Percentiles rank a stretch among this genome's conserved stretches.
phyloP scores from a whole-genome alignment of 2,797 vertebrate species.

The Carapus acus region DNA sequence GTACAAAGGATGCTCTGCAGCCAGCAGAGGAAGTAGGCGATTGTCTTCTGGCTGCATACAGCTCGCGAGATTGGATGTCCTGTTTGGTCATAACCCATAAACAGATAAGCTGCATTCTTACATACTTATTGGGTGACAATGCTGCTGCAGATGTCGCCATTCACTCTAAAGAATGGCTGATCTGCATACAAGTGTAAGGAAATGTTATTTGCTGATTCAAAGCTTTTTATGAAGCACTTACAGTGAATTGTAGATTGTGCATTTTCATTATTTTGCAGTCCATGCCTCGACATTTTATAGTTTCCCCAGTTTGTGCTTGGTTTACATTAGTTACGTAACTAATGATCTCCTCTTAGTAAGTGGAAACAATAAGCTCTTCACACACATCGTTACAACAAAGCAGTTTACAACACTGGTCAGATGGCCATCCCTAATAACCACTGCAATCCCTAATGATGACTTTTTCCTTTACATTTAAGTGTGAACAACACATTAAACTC shows the following conservation, averaged over 20 bases:
- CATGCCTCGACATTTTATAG: constrained; percentile 11
- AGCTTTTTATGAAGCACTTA: too few species aligned
- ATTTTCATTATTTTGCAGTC: constrained; percentile 18
- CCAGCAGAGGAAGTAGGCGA: constrained; percentile 7
- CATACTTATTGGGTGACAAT: too few species aligned
- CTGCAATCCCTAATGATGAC: constrained; percentile 5
- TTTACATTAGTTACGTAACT: constrained; percentile 26
- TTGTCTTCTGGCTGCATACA: constrained; percentile 21
- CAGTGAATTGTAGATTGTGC: neutral
- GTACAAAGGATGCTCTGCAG: constrained; percentile 2
- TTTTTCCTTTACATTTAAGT: constrained; percentile 27
- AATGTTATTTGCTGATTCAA: too few species aligned
- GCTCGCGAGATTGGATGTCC: constrained; percentile 41
- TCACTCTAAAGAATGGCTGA: too few species aligned
- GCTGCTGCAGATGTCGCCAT: too few species aligned
- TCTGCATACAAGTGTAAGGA: too few species aligned
- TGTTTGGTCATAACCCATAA: constrained; percentile 21
- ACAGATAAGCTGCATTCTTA: neutral
- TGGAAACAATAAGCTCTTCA: too few species aligned
- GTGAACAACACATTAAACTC: constrained; percentile 16
- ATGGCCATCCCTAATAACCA: constrained; percentile 16
- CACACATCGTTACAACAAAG: neutral
- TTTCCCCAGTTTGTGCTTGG: constrained; percentile 22
- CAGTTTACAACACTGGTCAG: neutral
- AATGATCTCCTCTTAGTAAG: neutral